Conservation (phyloP, 2,888 invertebrate species). For the Scaptomyza parva region DNA sequence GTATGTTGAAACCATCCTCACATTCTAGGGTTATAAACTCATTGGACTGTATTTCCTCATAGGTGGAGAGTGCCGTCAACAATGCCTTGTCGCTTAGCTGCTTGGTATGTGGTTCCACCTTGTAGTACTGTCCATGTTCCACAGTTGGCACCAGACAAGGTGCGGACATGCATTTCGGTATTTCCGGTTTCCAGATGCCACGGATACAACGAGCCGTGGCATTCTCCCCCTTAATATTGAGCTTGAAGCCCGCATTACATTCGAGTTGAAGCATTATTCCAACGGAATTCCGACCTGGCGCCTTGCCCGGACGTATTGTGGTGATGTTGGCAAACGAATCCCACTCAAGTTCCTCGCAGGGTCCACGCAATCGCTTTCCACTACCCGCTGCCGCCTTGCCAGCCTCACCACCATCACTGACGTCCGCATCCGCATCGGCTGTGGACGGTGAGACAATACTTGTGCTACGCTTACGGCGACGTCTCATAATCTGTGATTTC, state of each 20-base stretch:
- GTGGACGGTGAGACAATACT: conserved; percentile 41
- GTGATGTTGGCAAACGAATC: conserved; percentile 86
- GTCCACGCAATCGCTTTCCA: conserved; percentile 85
- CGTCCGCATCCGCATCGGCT: conserved; percentile 67
- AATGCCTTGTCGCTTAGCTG: conserved; percentile 80
- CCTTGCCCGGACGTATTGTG: conserved; percentile 89
- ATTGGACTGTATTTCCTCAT: conserved; percentile 87
- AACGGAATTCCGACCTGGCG: conserved; percentile 90
- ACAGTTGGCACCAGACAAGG: conserved; percentile 90
- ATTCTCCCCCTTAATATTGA: conserved; percentile 90
- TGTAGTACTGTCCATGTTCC: conserved; percentile 89
- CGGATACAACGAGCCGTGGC: conserved; percentile 92
- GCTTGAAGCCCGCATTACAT: conserved; percentile 91
- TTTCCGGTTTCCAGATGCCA: conserved; percentile 93
- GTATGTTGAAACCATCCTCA: conserved; percentile 87
- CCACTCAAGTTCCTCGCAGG: conserved; percentile 87
- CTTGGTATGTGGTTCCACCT: conserved; percentile 82
- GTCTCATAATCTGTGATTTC: conserved; percentile 81
- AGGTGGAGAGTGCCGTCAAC: conserved; percentile 81
- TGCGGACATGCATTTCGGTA: conserved; percentile 92
- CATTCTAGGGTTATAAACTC: conserved; percentile 92
- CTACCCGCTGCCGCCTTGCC: conserved; percentile 60
- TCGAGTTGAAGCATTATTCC: conserved; percentile 91
- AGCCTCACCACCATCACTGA: conserved; percentile 62
- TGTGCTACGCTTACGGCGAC: conserved; percentile 71